These are phyloP conservation scores for Ethmia dodecea DNA, from an alignment of 2,888 invertebrate species.

Conservation along the genomic window DNA sequence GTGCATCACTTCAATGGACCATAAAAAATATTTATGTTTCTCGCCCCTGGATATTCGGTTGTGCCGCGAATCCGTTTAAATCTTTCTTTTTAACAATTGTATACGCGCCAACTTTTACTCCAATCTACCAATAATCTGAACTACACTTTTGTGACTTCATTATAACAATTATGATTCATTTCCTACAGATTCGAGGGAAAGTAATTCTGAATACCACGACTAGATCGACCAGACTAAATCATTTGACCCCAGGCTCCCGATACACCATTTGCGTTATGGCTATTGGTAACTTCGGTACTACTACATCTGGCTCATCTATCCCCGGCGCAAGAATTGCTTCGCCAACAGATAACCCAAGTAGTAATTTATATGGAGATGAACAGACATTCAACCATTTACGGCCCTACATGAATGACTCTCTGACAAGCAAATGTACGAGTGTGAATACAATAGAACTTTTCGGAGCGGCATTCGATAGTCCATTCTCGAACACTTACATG, in stretches of 20 bases:
- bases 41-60: conserved; percentile 58
- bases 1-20: conserved; percentile 75
- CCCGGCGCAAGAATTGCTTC: conserved; percentile 74
- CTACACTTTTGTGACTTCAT: neutral
- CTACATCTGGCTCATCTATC: conserved; percentile 48
- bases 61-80: conserved; percentile 61
- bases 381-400: conserved; percentile 68
- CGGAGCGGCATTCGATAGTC: conserved; percentile 77
- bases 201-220: conserved; percentile 82
- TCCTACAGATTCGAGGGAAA: conserved; percentile 84
- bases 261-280: conserved; percentile 93
- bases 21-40: conserved; percentile 75
- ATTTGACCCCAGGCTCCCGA: conserved; percentile 86
- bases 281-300: conserved; percentile 82
- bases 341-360: conserved; percentile 52
- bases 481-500: conserved; percentile 81
- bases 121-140: neutral
- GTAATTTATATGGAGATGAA: conserved; percentile 77
- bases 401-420: conserved; percentile 79
- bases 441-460: conserved; percentile 86
- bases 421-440: conserved; percentile 86
- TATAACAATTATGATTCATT: neutral
- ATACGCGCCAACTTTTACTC: conserved; percentile 25
- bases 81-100: conserved; percentile 52
- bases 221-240: conserved; percentile 84